phyloP scores from a whole-genome alignment of 30 jellyfish, hydroid and myxozoan species.

The Phacellophora camtschatica region DNA sequence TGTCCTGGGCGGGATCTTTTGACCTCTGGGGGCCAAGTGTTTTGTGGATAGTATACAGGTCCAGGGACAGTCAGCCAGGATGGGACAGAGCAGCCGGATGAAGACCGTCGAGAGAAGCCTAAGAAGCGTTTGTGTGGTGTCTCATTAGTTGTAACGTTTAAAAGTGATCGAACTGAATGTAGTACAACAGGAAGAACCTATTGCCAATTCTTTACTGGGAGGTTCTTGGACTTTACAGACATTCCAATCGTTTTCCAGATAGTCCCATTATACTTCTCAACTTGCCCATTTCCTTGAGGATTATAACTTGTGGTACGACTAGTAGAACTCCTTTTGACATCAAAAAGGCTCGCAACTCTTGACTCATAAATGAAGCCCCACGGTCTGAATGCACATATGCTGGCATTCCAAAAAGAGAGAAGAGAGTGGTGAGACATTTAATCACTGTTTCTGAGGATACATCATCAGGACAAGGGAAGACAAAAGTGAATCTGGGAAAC shows the following conservation, averaged over 20 bases:
- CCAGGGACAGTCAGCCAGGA: neutral
- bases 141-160: slow-evolving; percentile 46
- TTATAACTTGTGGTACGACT: slow-evolving; percentile 9
- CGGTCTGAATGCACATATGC: slow-evolving; percentile 38
- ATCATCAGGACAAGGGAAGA: slow-evolving; percentile 28
- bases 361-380: neutral
- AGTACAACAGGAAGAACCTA: slow-evolving; percentile 39
- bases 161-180: slow-evolving; percentile 68
- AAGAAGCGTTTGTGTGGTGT: slow-evolving; percentile 66
- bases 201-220: slow-evolving; percentile 22
- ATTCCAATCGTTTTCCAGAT: slow-evolving; percentile 35
- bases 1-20: no score
- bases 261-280: slow-evolving; percentile 38
- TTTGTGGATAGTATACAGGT: no score
- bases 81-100: no score
- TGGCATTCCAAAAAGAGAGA: slow-evolving; percentile 20
- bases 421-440: neutral
- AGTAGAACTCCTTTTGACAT: neutral
- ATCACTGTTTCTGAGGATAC: neutral
- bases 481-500: slow-evolving; percentile 25
- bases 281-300: slow-evolving; percentile 6
- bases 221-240: slow-evolving; percentile 7
- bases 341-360: neutral
- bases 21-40: no score
- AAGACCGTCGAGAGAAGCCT: slow-evolving; percentile 6